These are phyloP conservation scores for Rhagologus leucostigma DNA, from an alignment of 2,113 vertebrate genomes.

Conservation along the genomic window DNA sequence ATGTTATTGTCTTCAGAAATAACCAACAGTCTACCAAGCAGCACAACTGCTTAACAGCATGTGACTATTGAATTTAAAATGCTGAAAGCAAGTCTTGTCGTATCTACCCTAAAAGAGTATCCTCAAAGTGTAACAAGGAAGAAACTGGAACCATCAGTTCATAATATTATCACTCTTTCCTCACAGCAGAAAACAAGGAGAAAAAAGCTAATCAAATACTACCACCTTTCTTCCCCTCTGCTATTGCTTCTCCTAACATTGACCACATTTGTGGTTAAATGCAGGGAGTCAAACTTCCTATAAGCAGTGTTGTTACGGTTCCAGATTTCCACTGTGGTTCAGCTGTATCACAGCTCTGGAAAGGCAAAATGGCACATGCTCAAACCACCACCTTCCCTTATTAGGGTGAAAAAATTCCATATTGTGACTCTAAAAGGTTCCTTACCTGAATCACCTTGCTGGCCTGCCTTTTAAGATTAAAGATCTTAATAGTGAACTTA, in stretches of 20 bases:
- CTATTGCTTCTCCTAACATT: constrained; percentile 10
- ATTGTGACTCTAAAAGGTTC: neutral
- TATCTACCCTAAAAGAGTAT: neutral
- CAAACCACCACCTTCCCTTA: neutral
- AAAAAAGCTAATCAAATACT: constrained; percentile 23
- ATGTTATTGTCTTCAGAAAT: neutral
- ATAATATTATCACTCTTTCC: neutral
- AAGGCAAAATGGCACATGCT: neutral
- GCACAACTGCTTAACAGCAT: neutral
- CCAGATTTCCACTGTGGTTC: constrained; percentile 64
- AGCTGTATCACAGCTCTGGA: constrained; percentile 9
- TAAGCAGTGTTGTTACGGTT: neutral
- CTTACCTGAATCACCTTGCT: rapidly evolving
- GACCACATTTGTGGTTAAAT: constrained; percentile 61
- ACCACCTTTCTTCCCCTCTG: constrained; percentile 50
- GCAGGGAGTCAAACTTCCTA: constrained; percentile 55
- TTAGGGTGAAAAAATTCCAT: neutral
- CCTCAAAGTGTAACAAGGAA: neutral
- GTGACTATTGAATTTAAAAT: neutral
- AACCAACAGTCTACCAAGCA: neutral
- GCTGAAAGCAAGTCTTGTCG: neutral
- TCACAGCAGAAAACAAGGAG: neutral
- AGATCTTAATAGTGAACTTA: neutral
- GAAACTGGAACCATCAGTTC: neutral
- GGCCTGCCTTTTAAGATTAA: neutral